These are phyloP conservation scores for Leptothorax acervorum DNA, from an alignment of 2,888 invertebrate genomes.

Conservation along the genomic window DNA sequence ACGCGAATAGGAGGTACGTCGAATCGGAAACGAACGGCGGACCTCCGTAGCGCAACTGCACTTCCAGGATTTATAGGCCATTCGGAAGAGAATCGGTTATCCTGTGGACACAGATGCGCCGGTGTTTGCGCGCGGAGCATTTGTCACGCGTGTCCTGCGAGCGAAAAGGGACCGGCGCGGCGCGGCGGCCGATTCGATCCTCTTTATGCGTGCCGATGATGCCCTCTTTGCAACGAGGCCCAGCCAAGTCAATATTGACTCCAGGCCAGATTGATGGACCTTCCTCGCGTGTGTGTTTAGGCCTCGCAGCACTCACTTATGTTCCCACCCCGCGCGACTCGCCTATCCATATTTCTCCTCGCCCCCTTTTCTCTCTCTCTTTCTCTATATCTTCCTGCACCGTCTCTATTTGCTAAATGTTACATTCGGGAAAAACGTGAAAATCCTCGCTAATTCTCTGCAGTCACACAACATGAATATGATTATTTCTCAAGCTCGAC, in stretches of 20 bases:
- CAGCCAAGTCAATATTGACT: conserved; percentile 85
- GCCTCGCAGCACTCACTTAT: conserved; percentile 77
- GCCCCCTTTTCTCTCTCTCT: background rate
- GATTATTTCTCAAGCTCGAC: background rate
- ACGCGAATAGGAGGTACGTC: conserved; percentile 27
- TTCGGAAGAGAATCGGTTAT: conserved; percentile 75
- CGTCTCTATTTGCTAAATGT: conserved; percentile 31
- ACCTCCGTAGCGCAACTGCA: conserved; percentile 53
- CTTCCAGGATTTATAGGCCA: conserved; percentile 72
- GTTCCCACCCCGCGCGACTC: conserved; percentile 72
- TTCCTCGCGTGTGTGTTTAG: conserved; percentile 79
- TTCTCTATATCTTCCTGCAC: background rate
- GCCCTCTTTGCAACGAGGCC: conserved; percentile 85
- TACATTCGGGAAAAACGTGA: conserved; percentile 41
- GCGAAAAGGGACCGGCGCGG: conserved; percentile 81
- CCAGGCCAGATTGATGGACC: conserved; percentile 84
- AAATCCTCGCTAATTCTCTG: conserved; percentile 33
- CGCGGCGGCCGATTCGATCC: conserved; percentile 52
- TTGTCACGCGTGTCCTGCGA: conserved; percentile 85
- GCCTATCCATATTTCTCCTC: conserved; percentile 58
- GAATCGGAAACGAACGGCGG: conserved; percentile 53
- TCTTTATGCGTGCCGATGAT: conserved; percentile 82
- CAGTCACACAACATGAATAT: conserved; percentile 12
- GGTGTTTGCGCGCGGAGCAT: conserved; percentile 84
- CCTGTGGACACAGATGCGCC: conserved; percentile 85